These are phyloP conservation scores for Leuciscus waleckii DNA, from an alignment of 2,797 vertebrate genomes.

Conservation along the genomic window DNA sequence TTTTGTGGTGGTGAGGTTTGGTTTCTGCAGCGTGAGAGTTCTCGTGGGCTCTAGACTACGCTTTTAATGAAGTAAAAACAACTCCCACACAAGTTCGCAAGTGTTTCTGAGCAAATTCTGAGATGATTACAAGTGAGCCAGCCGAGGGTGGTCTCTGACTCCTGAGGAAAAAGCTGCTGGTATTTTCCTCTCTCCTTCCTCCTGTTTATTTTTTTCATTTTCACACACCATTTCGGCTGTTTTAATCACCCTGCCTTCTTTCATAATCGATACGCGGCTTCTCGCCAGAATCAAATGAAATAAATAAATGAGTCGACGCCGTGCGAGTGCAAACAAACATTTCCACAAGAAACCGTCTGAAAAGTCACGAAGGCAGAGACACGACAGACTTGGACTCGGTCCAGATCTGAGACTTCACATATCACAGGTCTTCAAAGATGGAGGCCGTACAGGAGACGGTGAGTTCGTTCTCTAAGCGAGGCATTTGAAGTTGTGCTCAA, in stretches of 20 bases:
- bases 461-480: slow-evolving; percentile 9
- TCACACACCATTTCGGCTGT: slow-evolving; percentile 32
- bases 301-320: slow-evolving; percentile 33
- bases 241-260: slow-evolving; percentile 50
- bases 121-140: slow-evolving; percentile 83
- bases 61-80: slow-evolving; percentile 69
- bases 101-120: slow-evolving; percentile 81
- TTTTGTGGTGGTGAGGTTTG: slow-evolving; percentile 36
- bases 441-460: slow-evolving; percentile 43
- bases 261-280: slow-evolving; percentile 46
- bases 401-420: slow-evolving; percentile 52
- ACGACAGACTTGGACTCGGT: slow-evolving; percentile 48
- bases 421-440: slow-evolving; percentile 57
- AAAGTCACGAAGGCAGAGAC: slow-evolving; percentile 41
- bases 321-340: slow-evolving; percentile 48
- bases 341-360: slow-evolving; percentile 26
- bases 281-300: slow-evolving; percentile 28
- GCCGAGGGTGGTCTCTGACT: slow-evolving; percentile 81
- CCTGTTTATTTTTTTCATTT: slow-evolving; percentile 41
- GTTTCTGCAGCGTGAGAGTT: slow-evolving; percentile 64
- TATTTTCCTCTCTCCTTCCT: slow-evolving; percentile 43
- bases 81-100: slow-evolving; percentile 77
- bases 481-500: slow-evolving; percentile 52
- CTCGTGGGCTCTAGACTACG: slow-evolving; percentile 58
- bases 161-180: slow-evolving; percentile 70